A percentile compares a stretch with the other conserved stretches of the same genome.
phyloP scores from a whole-genome alignment of 2,888 invertebrate species.

The Sphaeridia pumilis region DNA sequence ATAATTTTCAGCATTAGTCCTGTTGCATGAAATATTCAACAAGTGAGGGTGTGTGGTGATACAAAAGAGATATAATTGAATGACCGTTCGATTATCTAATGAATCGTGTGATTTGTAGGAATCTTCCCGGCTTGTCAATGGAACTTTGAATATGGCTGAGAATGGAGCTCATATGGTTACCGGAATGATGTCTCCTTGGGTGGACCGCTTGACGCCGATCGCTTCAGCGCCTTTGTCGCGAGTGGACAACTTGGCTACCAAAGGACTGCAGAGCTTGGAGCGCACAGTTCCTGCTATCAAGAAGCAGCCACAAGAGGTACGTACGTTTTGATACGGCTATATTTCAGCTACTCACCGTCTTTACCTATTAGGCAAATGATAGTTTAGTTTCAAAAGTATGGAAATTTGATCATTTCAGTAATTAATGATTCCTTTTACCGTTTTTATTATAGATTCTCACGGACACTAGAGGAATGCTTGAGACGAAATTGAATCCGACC shows the following conservation, averaged over 20 bases:
- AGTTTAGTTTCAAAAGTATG: not conserved
- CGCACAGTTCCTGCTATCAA: constrained; percentile 24
- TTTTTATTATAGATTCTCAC: constrained; percentile 17
- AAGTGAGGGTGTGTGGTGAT: not conserved
- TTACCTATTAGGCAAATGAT: constrained; percentile 2
- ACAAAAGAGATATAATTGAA: not conserved
- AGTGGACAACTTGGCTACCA: constrained; percentile 26
- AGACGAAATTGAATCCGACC: constrained; percentile 16
- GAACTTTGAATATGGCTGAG: not conserved
- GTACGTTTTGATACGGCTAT: not conserved
- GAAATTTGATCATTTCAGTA: not conserved
- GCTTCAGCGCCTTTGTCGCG: constrained; percentile 18
- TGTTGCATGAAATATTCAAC: no score
- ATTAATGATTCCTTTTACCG: not conserved
- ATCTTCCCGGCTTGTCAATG: not conserved
- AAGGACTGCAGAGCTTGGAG: constrained; percentile 24
- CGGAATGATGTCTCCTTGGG: constrained; percentile 12
- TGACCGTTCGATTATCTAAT: no score
- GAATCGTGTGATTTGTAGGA: not conserved
- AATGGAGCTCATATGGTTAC: not conserved
- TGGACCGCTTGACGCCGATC: constrained; percentile 18
- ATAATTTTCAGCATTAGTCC: no score
- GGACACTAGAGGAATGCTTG: constrained; percentile 19
- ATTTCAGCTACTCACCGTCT: not conserved
- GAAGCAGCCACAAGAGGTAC: constrained; percentile 30